These are phyloP conservation scores for Scaptomyza pallida DNA, from an alignment of 1,140 invertebrate genomes.

Conservation along the genomic window DNA sequence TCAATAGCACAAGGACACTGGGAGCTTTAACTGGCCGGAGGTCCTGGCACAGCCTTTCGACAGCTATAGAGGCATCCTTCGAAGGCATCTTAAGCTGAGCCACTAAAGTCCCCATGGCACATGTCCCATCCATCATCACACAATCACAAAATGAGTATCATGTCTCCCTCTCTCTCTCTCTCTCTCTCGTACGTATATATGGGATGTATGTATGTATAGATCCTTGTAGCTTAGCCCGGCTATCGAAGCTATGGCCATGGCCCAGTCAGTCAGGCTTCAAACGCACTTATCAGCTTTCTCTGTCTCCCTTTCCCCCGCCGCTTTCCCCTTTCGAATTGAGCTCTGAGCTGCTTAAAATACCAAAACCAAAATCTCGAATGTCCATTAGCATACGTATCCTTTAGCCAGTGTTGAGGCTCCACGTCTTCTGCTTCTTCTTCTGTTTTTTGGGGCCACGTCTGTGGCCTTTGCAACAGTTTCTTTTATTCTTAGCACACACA, in stretches of 20 bases:
- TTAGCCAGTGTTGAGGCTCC: slow-evolving; percentile 3
- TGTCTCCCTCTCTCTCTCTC: slow-evolving; percentile 14
- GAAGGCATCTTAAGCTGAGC: slow-evolving; percentile 33
- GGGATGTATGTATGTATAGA: not conserved
- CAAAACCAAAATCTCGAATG: slow-evolving; percentile 82
- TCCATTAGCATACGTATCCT: slow-evolving; percentile 79
- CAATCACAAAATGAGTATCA: slow-evolving; percentile 83
- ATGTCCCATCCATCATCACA: slow-evolving; percentile 81
- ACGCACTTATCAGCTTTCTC: slow-evolving; percentile 80
- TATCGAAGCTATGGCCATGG: slow-evolving; percentile 44
- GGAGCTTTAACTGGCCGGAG: slow-evolving; percentile 31
- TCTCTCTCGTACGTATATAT: too few relatives aligned
- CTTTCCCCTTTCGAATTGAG: slow-evolving; percentile 17
- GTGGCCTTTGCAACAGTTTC: slow-evolving; percentile 35
- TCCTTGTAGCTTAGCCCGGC: slow-evolving; percentile 13
- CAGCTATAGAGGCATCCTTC: slow-evolving; percentile 62
- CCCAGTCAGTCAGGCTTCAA: slow-evolving; percentile 66
- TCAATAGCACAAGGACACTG: slow-evolving; percentile 67
- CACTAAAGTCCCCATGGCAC: slow-evolving; percentile 50
- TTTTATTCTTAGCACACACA: slow-evolving; percentile 37
- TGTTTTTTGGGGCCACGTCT: slow-evolving; percentile 31
- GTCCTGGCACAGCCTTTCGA: slow-evolving; percentile 35
- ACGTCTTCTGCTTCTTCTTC: not conserved
- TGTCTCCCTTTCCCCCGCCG: slow-evolving; percentile 41
- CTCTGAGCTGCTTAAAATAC: slow-evolving; percentile 79